Conservation (phyloP, 2,113 vertebrate species). For the Gorsachius goisagi region DNA sequence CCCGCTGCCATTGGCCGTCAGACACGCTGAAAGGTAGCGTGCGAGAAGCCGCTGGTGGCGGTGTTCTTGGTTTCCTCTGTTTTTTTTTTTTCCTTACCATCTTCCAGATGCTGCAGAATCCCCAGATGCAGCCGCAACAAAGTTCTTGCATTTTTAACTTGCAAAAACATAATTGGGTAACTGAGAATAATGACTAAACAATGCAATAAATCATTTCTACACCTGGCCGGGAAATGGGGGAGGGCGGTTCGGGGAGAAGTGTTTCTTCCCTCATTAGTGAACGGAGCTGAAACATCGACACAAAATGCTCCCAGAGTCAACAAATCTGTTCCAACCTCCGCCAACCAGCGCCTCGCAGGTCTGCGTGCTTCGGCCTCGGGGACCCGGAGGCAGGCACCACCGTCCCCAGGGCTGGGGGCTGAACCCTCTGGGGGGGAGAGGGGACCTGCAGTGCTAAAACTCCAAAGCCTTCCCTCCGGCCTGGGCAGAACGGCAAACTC, state of each 20-base stretch:
- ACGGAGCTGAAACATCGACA: background rate
- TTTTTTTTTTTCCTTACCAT: constrained; percentile 2
- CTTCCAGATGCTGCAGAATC: constrained; percentile 69
- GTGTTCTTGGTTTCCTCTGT: constrained; percentile 3
- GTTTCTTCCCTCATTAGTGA: constrained; percentile 33
- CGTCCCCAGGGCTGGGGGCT: background rate
- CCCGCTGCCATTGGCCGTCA: accelerated
- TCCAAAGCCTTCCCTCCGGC: background rate
- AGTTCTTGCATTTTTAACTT: constrained; percentile 57
- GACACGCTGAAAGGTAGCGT: background rate
- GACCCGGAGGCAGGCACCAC: background rate
- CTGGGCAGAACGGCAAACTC: background rate
- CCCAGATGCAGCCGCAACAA: constrained; percentile 63
- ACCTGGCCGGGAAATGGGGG: constrained; percentile 49
- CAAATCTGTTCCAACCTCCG: background rate
- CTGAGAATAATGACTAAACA: constrained; percentile 68
- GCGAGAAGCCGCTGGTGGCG: background rate
- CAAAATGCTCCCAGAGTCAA: constrained; percentile 33
- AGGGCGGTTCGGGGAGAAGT: background rate
- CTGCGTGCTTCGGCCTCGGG: accelerated
- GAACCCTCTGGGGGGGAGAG: accelerated
- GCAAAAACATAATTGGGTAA: constrained; percentile 67
- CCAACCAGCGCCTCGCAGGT: background rate
- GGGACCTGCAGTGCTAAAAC: background rate
- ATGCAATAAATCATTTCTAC: constrained; percentile 67